Evolutionary conservation across 2,797 vertebrate genomes (phyloP).

Genomic region (Gymnocypris eckloni): DNA sequence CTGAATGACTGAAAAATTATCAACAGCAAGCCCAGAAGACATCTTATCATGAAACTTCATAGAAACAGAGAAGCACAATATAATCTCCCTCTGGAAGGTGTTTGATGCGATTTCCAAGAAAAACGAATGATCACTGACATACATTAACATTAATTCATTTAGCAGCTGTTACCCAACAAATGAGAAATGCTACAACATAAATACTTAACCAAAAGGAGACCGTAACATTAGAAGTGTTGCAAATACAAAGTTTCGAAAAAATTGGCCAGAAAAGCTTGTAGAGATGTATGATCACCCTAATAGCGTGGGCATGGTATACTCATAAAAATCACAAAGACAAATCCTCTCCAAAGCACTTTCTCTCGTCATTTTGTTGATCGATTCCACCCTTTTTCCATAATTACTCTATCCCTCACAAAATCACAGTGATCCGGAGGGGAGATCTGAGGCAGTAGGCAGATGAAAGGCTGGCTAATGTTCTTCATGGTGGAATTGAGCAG

Average conservation of each 20-base stretch:
- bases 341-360: constrained; percentile 51
- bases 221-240: constrained; percentile 2
- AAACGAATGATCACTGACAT: constrained; percentile 7
- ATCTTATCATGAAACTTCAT: background rate
- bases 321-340: constrained; percentile 38
- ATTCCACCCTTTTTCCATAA: constrained; percentile 22
- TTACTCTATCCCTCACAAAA: constrained; percentile 30
- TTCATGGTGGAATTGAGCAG: constrained; percentile 75
- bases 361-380: constrained; percentile 35
- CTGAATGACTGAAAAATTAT: too few relatives aligned
- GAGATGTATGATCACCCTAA: background rate
- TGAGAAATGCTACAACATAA: background rate
- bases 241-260: background rate
- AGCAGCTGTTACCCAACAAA: constrained; percentile 1
- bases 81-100: background rate
- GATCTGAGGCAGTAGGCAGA: constrained; percentile 66
- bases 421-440: constrained; percentile 7
- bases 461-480: constrained; percentile 73
- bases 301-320: constrained; percentile 17
- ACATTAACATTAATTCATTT: constrained; percentile 21
- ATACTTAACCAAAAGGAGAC: background rate
- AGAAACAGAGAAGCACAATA: background rate
- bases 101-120: background rate
- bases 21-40: background rate
- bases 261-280: constrained; percentile 7